Percentiles rank a stretch among this genome's conserved stretches.
Conservation (phyloP, 2,888 invertebrate species). For the Drosophila atroscutellata region DNA sequence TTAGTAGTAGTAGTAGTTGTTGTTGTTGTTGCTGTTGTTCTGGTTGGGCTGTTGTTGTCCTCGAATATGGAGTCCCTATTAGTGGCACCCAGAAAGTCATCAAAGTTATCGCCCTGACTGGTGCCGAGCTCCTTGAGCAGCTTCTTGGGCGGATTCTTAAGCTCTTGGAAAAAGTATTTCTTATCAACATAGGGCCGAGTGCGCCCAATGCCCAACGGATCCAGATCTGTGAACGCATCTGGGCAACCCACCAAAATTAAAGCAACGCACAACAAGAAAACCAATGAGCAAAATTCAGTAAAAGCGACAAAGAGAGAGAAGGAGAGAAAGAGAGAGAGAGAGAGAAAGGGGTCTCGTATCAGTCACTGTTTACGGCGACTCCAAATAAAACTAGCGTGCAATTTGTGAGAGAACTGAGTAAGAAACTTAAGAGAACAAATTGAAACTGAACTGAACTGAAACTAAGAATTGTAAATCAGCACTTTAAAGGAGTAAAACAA, state of each 20-base stretch:
- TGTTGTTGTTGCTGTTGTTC: slow-evolving; percentile 44
- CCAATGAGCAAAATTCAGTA: background rate
- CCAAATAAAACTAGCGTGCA: slow-evolving; percentile 24
- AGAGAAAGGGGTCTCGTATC: slow-evolving; percentile 46
- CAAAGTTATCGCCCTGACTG: slow-evolving; percentile 61
- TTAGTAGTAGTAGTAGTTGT: slow-evolving; percentile 41
- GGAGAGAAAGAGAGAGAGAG: slow-evolving; percentile 16
- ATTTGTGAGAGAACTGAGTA: slow-evolving; percentile 17
- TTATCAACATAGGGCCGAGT: slow-evolving; percentile 97
- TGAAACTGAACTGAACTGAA: slow-evolving; percentile 14
- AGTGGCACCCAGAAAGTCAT: slow-evolving; percentile 68
- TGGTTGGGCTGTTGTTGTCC: slow-evolving; percentile 44
- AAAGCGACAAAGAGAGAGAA: background rate
- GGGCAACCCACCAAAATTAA: slow-evolving; percentile 84
- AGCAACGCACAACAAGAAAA: slow-evolving; percentile 3
- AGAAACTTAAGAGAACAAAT: slow-evolving; percentile 1
- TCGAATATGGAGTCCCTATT: slow-evolving; percentile 58
- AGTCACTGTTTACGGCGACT: slow-evolving; percentile 57
- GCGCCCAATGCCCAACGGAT: slow-evolving; percentile 96
- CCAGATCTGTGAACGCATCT: slow-evolving; percentile 97
- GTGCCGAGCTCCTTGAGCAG: slow-evolving; percentile 92
- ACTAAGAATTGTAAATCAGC: slow-evolving; percentile 21
- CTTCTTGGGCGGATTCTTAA: slow-evolving; percentile 97
- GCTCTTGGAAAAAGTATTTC: slow-evolving; percentile 97
- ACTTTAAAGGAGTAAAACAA: slow-evolving; percentile 29